Evolutionary conservation across 2,797 vertebrate genomes (phyloP).

Genomic region (Lepidocolaptes lacrymiger): DNA sequence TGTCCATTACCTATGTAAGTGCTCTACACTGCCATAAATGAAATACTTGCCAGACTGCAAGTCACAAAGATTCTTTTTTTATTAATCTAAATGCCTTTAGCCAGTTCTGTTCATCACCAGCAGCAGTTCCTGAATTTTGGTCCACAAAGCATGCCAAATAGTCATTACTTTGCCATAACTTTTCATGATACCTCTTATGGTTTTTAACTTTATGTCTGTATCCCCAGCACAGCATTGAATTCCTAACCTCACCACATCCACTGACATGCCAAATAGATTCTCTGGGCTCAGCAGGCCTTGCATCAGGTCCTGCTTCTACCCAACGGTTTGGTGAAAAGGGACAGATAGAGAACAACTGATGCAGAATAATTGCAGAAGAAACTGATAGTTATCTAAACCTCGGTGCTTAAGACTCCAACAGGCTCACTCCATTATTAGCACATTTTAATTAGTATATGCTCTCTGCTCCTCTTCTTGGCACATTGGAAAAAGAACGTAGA

Average conservation of each 20-base stretch:
- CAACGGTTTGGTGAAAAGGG: background rate
- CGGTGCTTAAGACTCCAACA: background rate
- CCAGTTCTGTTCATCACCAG: background rate
- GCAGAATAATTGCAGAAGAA: constrained; percentile 22
- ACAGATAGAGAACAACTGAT: background rate
- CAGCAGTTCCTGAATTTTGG: background rate
- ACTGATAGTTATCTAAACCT: background rate
- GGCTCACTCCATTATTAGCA: constrained; percentile 27
- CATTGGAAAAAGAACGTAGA: constrained; percentile 13
- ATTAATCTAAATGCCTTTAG: background rate
- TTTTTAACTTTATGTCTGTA: background rate
- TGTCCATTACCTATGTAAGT: background rate
- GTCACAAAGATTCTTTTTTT: background rate
- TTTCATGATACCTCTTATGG: background rate
- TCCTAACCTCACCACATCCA: background rate
- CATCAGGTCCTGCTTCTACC: background rate
- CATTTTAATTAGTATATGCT: constrained; percentile 43
- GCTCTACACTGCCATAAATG: background rate
- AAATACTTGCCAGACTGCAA: background rate
- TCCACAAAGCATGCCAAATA: background rate
- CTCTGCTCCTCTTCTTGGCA: background rate
- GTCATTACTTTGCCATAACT: background rate
- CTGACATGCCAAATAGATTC: background rate
- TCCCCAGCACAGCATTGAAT: background rate
- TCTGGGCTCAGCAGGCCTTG: background rate